Evolutionary conservation across 2,797 vertebrate species (phyloP), one percentile per base, ranked within the genome.

Genomic region (Onychomys arenicola): DNA sequence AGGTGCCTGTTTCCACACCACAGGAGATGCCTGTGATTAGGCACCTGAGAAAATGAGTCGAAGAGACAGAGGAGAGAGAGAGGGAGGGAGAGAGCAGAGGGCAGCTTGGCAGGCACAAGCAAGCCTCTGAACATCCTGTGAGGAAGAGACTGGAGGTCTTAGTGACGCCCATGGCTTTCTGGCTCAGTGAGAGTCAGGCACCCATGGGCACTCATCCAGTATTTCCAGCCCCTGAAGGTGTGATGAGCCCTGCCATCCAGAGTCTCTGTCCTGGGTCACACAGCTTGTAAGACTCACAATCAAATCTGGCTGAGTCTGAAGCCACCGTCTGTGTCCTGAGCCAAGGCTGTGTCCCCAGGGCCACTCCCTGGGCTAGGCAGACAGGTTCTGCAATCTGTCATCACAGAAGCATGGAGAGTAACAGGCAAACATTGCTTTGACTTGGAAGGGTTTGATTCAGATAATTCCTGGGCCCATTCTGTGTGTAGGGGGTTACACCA

Each of bases 1-100:
- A 49, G 83, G 89, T 77, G 87, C 91, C 83, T 55, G 69, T 73
- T 91, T 90, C 32, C 55, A 25, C 25, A 34, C 81, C 65, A 80
- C 19, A 34, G 73, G 46, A 52, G 32, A 78, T 61, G 57, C 63
- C 43, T 81, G 11, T 9, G 86, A 52, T 1, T 27, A 52, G 49
- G 46, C 14, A 4, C n/a, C n/a, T 4, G 3, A 84, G 90, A 71
- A 14, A 83, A 55, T 40, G 94, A 94, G 83, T 86, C 91, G 71
- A 0, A 3, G 7, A 67, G 49, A 65, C 0, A 7, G 71, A 37
- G 13, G 32, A 4, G n/a, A 37, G 88, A 46, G 21, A 37, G 80
- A 27, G 14, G 69, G 76, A 3, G 63, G n/a, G 49, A 63, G 19
- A 37, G 40, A 55, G 14, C 43, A 8, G 14, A 32, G 59, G 4